phyloP scores from a whole-genome alignment of 2,888 invertebrate genomes.

The Taphrorychus bicolor region DNA sequence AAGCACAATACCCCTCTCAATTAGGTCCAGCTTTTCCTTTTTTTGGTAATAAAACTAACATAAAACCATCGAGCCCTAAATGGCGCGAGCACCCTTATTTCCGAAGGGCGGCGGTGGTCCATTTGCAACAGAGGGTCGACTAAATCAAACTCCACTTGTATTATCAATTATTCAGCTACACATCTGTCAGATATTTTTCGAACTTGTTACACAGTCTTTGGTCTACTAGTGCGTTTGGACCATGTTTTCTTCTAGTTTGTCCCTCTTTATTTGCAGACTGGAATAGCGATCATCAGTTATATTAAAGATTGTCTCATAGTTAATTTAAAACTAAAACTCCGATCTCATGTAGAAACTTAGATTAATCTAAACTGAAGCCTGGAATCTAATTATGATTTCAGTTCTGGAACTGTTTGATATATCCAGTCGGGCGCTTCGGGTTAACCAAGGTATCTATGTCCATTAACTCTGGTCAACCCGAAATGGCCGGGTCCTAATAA shows the following conservation, averaged over 20 bases:
- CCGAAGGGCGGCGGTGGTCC: slow-evolving; percentile 31
- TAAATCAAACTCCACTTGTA: slow-evolving; percentile 56
- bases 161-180: slow-evolving; percentile 58
- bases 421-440: slow-evolving; percentile 29
- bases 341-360: slow-evolving; percentile 27
- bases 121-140: slow-evolving; percentile 47
- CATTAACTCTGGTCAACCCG: slow-evolving; percentile 41
- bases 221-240: too few relatives aligned
- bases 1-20: slow-evolving; percentile 18
- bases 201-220: slow-evolving; percentile 19
- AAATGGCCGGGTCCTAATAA: slow-evolving; percentile 35
- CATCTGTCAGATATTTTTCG: slow-evolving; percentile 57
- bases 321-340: slow-evolving; percentile 4
- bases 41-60: slow-evolving; percentile 35
- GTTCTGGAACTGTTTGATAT: slow-evolving; percentile 39
- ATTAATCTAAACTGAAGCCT: slow-evolving; percentile 37
- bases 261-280: too few relatives aligned
- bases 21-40: slow-evolving; percentile 27
- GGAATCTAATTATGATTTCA: slow-evolving; percentile 41
- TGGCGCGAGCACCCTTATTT: slow-evolving; percentile 27
- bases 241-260: too few relatives aligned
- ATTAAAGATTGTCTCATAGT: neutral
- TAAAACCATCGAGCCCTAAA: slow-evolving; percentile 34
- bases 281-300: neutral
- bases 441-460: slow-evolving; percentile 41